Evolutionary conservation across 2,797 vertebrate species (phyloP), one percentile per base, ranked within the genome.

Genomic region (Scolopax bukidnonensis): DNA sequence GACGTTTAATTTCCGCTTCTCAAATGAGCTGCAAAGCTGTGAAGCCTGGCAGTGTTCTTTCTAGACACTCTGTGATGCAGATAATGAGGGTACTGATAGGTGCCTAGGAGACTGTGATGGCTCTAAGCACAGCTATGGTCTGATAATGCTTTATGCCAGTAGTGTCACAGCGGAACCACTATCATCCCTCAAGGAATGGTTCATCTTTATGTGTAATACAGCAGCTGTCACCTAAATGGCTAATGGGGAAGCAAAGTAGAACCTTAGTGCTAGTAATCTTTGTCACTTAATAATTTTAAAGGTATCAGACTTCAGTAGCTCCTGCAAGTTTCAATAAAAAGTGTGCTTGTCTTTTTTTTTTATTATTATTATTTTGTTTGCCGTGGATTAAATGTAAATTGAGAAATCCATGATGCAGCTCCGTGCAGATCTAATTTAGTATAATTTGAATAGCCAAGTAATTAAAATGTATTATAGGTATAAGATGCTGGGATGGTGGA

Each of bases 81-180:
- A 99, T 99, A 99, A 99, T 99, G 98, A 98, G 98, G 98, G 97
- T 98, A 98, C 98, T 98, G 99, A 99, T 99, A 99, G 99, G 98
- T 99, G 98, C 99, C 98, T 98, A 98, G 98, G 99, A 99, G 99
- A 99, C 98, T 98, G 98, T 97, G 98, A 98, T 98, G 98, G 98
- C 98, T 98, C 98, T 97, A 91, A 98, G 98, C 98, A 98, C 98
- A 99, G 98, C 99, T 98, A 98, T 98, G 98, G 98, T 98, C 98
- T 98, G 99, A 99, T 99, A 99, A 98, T 97, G 98, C 98, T 98
- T 97, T 98, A 98, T 98, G 98, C 98, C 98, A 98, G 97, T 96
- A 96, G 97, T 97, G 98, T 98, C 98, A 98, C 98, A 97, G 97
- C 65, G 96, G 98, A 98, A 97, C 98, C 96, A 96, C 98, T 97